Conservation (phyloP, 1,140 invertebrate species). For the Drosophila tristis region DNA sequence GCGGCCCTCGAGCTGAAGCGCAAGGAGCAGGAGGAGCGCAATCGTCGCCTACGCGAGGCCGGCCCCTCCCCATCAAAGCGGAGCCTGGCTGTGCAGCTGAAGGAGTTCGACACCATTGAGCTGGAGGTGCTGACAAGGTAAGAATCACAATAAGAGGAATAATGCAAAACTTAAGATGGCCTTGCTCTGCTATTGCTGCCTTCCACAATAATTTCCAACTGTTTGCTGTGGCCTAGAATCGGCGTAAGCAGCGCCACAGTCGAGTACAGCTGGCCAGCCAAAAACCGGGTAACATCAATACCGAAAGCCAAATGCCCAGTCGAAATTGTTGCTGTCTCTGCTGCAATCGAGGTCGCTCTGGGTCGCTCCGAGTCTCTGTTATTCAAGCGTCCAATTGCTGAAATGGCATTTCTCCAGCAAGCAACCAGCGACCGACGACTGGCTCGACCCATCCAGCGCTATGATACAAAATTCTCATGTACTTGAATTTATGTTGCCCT, state of each 20-base stretch:
- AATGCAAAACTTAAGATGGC: not conserved
- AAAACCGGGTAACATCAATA: slow-evolving; percentile 77
- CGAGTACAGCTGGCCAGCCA: slow-evolving; percentile 27
- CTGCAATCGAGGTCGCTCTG: slow-evolving; percentile 70
- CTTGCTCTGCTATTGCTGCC: slow-evolving; percentile 39
- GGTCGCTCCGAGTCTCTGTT: slow-evolving; percentile 37
- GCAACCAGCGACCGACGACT: slow-evolving; percentile 33
- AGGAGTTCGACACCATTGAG: slow-evolving; percentile 89
- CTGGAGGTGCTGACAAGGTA: slow-evolving; percentile 90
- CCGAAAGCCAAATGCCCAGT: slow-evolving; percentile 37
- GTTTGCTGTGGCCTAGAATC: slow-evolving; percentile 66
- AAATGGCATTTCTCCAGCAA: slow-evolving; percentile 60
- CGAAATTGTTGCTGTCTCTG: slow-evolving; percentile 32
- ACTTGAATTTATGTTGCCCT: slow-evolving; percentile 68
- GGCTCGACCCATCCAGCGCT: slow-evolving; percentile 22
- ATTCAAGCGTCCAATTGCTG: slow-evolving; percentile 64
- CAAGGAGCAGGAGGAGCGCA: slow-evolving; percentile 78
- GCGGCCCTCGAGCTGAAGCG: slow-evolving; percentile 81
- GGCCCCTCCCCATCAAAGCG: slow-evolving; percentile 84
- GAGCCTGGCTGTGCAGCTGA: slow-evolving; percentile 85
- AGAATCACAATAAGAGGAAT: slow-evolving; percentile 30
- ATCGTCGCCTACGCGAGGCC: slow-evolving; percentile 76
- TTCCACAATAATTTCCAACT: slow-evolving; percentile 60
- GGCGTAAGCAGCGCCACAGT: slow-evolving; percentile 63
- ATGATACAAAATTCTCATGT: slow-evolving; percentile 55